Conservation (phyloP, 2,113 vertebrate genomes). For the Eurypyga helias region DNA sequence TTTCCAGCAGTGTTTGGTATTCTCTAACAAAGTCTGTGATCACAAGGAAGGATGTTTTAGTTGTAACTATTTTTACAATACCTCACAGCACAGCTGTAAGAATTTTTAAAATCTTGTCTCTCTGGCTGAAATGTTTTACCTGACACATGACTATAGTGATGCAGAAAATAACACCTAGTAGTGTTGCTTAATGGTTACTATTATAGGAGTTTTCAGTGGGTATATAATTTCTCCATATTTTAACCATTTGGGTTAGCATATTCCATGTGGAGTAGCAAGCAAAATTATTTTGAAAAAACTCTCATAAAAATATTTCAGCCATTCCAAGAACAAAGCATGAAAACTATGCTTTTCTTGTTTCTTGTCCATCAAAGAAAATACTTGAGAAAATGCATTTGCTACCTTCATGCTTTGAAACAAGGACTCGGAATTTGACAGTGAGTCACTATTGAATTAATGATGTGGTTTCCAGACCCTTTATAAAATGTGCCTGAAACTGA, state of each 20-base stretch:
- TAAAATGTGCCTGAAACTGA: not conserved
- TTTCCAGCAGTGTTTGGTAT: conserved; percentile 12
- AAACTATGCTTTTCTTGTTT: not conserved
- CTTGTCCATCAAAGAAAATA: not conserved
- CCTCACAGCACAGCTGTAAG: conserved; percentile 8
- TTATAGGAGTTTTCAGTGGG: not conserved
- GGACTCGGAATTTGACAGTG: not conserved
- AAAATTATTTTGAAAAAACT: not conserved
- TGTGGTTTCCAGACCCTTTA: not conserved
- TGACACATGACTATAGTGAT: not conserved
- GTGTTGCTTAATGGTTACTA: not conserved
- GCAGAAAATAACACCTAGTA: not conserved
- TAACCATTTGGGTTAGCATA: not conserved
- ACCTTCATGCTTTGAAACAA: not conserved
- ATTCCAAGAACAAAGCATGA: not conserved
- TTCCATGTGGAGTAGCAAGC: not conserved
- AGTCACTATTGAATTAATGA: not conserved
- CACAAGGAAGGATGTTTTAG: not conserved
- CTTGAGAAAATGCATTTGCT: not conserved
- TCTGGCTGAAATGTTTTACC: conserved; percentile 5
- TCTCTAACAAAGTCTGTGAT: not conserved
- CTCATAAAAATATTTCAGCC: not conserved
- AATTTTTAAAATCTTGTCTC: not conserved
- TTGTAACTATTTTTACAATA: conserved; percentile 14
- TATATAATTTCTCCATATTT: not conserved